These are phyloP conservation scores for Temnothorax unifasciatus DNA, from an alignment of 2,888 invertebrate genomes.

Conservation along the genomic window DNA sequence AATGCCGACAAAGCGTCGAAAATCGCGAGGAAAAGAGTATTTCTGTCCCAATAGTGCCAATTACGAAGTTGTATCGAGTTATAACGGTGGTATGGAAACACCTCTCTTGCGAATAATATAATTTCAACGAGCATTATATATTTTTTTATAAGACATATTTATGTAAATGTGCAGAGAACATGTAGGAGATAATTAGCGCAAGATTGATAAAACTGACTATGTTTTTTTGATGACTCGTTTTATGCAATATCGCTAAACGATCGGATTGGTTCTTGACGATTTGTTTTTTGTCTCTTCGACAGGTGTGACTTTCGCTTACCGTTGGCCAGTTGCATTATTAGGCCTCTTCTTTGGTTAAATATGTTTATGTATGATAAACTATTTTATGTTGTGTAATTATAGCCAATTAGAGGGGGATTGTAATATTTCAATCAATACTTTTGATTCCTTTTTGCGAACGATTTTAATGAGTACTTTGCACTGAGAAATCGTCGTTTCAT, in stretches of 20 bases:
- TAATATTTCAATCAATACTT: conserved; percentile 15
- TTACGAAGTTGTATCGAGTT: conserved; percentile 14
- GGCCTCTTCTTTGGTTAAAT: not conserved
- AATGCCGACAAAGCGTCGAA: conserved; percentile 41
- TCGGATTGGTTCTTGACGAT: not conserved
- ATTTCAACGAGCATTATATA: not conserved
- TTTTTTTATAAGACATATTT: not conserved
- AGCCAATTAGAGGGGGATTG: conserved; percentile 11
- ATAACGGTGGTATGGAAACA: not conserved
- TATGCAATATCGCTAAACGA: not conserved
- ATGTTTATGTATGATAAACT: conserved; percentile 1
- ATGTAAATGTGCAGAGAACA: conserved; percentile 8
- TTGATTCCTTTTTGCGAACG: not conserved
- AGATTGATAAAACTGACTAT: conserved; percentile 17
- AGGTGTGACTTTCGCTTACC: not conserved
- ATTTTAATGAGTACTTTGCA: conserved; percentile 20
- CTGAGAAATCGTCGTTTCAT: not conserved
- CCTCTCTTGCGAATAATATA: conserved; percentile 9
- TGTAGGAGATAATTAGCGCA: conserved; percentile 4
- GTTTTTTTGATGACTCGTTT: conserved; percentile 24
- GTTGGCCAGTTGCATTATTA: not conserved
- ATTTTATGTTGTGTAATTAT: conserved; percentile 20
- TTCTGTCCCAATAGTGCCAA: conserved; percentile 28
- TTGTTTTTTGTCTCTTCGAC: conserved; percentile 9
- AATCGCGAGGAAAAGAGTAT: not conserved